Conservation (phyloP, 2,113 vertebrate species). For the Chlamydotis undulata region DNA sequence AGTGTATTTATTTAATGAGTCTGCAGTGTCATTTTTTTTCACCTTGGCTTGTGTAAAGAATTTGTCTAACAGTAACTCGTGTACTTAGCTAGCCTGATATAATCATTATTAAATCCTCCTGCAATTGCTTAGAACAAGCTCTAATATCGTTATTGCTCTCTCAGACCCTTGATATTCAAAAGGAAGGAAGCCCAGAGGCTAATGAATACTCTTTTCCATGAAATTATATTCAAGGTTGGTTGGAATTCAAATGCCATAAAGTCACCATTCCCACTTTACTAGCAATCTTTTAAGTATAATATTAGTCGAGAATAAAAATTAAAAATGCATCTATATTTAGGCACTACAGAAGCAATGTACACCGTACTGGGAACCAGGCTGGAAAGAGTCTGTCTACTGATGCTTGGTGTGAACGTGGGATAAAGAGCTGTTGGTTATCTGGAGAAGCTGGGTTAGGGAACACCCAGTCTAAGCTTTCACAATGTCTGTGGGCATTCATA, state of each 20-base stretch:
- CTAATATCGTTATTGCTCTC: neutral
- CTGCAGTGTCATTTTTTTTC: neutral
- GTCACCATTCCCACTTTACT: neutral
- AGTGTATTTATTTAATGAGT: neutral
- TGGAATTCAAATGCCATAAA: neutral
- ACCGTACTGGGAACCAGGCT: neutral
- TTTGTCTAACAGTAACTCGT: neutral
- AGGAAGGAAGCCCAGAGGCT: neutral
- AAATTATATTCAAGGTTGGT: neutral
- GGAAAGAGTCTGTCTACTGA: neutral
- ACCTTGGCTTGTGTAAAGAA: neutral
- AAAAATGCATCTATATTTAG: neutral
- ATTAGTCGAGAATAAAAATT: neutral
- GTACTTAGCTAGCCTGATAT: neutral
- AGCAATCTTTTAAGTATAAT: neutral
- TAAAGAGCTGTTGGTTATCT: neutral
- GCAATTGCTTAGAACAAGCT: neutral
- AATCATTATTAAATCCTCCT: neutral
- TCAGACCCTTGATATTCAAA: neutral
- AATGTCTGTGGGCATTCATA: neutral
- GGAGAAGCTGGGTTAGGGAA: neutral
- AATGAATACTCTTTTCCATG: neutral
- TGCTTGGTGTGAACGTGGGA: neutral
- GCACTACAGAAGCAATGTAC: neutral
- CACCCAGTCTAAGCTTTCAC: neutral